Base-by-base conservation (phyloP, 2,888 invertebrate species). In the Brachyptera risi region DNA sequence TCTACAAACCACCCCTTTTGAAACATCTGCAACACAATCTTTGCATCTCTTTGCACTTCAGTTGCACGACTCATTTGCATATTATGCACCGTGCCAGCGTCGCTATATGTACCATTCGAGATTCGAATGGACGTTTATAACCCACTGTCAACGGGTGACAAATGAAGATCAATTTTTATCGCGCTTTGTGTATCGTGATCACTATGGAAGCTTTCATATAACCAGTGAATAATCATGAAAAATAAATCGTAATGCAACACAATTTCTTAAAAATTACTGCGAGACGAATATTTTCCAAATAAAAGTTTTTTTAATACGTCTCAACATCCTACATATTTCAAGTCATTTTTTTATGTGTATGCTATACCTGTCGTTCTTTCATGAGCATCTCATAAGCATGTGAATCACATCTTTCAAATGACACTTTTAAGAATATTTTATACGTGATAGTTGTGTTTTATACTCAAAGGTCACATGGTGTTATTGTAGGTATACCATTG, bases 131-230 rank as follows among this genome's bases (percentile, higher is more conserved):
- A n/a, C n/a, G n/a, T n/a, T n/a, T n/a, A n/a, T n/a, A n/a, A n/a
- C n/a, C n/a, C n/a, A n/a, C n/a, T 58, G 31, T 58, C 58, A 44
- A 44, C n/a, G 44, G 26, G 17, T 62, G 58, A 63, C 19, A 60
- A 58, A 58, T 51, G 60, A 60, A 42, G 51, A 54, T 60, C 60
- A 47, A 61, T 60, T 63, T 60, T 63, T 60, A 57, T 47, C 56
- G 42, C 26, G 26, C 15, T 21, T 42, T n/a, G 13, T 56, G 5
- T 44, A 19, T 44, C 38, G 5, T 31, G 5, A 31, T 7, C 11
- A 31, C 31, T 31, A 31, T n/a, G n/a, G n/a, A 11, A 31, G 7
- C 5, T 31, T 31, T 31, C 31, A 7, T 31, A 11, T 31, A 31
- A 31, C 11, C 11, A 31, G 7, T 31, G 31, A 40, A 40, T n/a